Base-by-base conservation (phyloP, 2,113 vertebrate species). In the Carassius carassius region DNA sequence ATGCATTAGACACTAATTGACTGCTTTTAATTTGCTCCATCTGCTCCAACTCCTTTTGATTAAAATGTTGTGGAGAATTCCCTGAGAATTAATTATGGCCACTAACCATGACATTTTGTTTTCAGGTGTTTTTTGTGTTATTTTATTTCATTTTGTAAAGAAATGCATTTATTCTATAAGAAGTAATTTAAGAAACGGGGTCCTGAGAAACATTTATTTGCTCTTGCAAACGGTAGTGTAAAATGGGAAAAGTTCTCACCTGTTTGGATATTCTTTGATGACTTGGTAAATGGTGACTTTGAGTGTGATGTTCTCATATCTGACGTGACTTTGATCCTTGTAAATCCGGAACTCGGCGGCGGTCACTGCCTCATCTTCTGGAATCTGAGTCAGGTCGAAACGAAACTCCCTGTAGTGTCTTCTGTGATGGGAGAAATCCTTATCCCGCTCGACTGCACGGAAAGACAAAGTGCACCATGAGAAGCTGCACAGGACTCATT, bases 371-470 rank as follows among this genome's bases (percentile, higher is more conserved):
- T 99, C 98, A 51, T 97, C 97, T 0, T 97, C 97, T 0, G 97
- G 98, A 90, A 99, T 99, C 90, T 99, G 96, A 85, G 98, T 99
- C 72, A 99, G 95, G 93, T 99, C 98, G 90, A 99, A 99, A 37
- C 98, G 96, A 88, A 99, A 99, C 91, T 99, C 98, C 92, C 98
- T 98, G 94, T 97, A 98, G 93, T 99, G 97, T 90, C 98, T 94
- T 90, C 97, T 92, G 84, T 99, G 98, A 92, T 97, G 97, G 90
- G 98, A 99, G 94, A 99, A 99, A 90, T 99, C 97, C 92, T 97
- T 98, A 92, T 99, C 98, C 93, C 97, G 95, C 94, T 99, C 98
- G 90, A 99, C 98, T 99, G 89, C 76, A 88, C 87, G 83, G 90
- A 88, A 90, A 93, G 90, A 92, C 56, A 69, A 58, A 80, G 35